Evolutionary conservation across 2,888 invertebrate species (phyloP), one percentile per base, ranked within the genome.

Genomic region (Scaptomyza tumidula): DNA sequence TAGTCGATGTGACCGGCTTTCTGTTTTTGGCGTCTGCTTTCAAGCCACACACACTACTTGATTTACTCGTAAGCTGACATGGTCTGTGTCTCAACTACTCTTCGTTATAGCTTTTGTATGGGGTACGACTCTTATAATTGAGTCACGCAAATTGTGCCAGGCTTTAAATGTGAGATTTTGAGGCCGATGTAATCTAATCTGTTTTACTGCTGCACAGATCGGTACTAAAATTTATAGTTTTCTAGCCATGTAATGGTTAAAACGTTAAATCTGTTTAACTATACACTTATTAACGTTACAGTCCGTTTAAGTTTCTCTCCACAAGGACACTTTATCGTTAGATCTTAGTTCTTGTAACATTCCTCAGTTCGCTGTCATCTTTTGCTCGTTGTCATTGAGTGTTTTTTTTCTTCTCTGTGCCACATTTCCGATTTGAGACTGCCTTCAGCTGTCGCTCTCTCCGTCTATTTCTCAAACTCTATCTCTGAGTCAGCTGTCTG

Each of bases 371-470:
- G 27, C 43, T 58, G 54, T 50, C 80, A 86, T 82, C 71, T 67
- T 75, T 63, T 49, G 41, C 55, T 48, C 59, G 62, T 70, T 82
- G 64, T 69, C 75, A 67, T 50, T 53, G 45, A 37, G 29, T 31
- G 7, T 9, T 27, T 13, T 33, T 33, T n/a, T 35, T 27, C 10
- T 33, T 33, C 37, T 35, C n/a, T 9, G 41, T 41, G 46, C 27
- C 45, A 16, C 29, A 9, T 35, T 43, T 55, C 48, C 45, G 37
- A 52, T 62, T 53, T 55, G 14, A 19, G 52, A 14, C 45, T 29
- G 44, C 33, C 43, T 29, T 31, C 48, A 48, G 19, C 14, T 45
- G 24, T 11, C 45, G 9, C 16, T 27, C 7, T 27, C 7, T 39
- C 9, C 9, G 11, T 16, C 14, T 24, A 13, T 27, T n/a, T 0